Evolutionary conservation across 2,888 invertebrate genomes (phyloP).

Genomic region (Cephus pulcher): DNA sequence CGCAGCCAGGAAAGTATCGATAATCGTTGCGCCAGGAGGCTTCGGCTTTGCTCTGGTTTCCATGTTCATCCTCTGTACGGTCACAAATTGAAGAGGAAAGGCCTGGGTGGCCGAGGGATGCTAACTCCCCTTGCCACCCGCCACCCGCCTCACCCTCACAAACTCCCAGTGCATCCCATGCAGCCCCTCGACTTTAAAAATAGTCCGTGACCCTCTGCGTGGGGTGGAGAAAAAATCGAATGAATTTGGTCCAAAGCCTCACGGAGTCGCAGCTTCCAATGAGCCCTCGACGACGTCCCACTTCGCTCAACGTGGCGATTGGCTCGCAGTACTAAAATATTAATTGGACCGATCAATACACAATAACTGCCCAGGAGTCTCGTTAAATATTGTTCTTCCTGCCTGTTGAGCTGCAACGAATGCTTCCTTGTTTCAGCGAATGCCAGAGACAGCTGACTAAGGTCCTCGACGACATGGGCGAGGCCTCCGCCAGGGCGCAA

Average conservation of each 20-base stretch:
- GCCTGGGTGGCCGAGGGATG: background rate
- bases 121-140: background rate
- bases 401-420: background rate
- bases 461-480: slow-evolving; percentile 78
- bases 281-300: background rate
- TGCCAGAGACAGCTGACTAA: slow-evolving; percentile 72
- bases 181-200: background rate
- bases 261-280: background rate
- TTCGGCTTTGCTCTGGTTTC: background rate
- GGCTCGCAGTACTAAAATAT: background rate
- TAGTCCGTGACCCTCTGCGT: background rate
- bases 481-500: slow-evolving; percentile 80
- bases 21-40: too few relatives aligned
- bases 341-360: background rate
- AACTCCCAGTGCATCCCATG: background rate
- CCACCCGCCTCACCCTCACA: too few relatives aligned
- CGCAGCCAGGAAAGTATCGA: too few relatives aligned
- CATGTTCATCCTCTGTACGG: background rate
- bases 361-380: background rate
- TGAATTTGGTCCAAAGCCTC: background rate
- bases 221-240: background rate
- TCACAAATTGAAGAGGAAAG: background rate
- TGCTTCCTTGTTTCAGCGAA: slow-evolving; percentile 68
- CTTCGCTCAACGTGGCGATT: too few relatives aligned
- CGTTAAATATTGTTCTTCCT: background rate